Evolutionary conservation across 2,888 invertebrate genomes (phyloP).

Genomic region (Dasysyrphus tricinctus): DNA sequence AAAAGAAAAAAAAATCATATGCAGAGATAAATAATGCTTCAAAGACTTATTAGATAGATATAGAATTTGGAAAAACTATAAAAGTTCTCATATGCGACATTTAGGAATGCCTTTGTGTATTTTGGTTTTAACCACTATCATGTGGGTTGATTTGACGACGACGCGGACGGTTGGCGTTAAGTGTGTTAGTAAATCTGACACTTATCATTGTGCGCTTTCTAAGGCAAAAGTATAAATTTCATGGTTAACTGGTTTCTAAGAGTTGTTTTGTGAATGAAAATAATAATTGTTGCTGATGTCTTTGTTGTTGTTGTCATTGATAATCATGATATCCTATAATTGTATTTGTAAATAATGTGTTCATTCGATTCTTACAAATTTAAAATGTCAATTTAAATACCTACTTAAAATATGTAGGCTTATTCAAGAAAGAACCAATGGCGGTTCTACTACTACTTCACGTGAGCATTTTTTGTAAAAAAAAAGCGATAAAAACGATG

Average conservation of each 20-base stretch:
- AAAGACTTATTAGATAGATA: background rate
- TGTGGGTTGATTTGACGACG: constrained; percentile 35
- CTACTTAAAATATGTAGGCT: background rate
- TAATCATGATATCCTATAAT: background rate
- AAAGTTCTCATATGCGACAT: background rate
- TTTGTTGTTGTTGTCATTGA: background rate
- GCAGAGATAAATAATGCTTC: constrained; percentile 10
- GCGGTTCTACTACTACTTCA: no score
- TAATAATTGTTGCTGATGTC: constrained; percentile 11
- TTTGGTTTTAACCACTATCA: constrained; percentile 13
- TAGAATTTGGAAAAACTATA: background rate
- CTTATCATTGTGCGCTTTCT: constrained; percentile 40
- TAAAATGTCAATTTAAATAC: background rate
- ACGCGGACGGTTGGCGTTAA: constrained; percentile 5
- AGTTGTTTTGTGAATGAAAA: constrained; percentile 65
- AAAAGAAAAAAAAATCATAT: background rate
- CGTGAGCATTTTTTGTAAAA: no score
- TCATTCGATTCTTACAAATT: background rate
- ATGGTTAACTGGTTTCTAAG: constrained; percentile 67
- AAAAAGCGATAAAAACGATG: no score
- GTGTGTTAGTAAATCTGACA: constrained; percentile 32
- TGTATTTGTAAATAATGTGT: constrained; percentile 1
- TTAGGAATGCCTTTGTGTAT: background rate
- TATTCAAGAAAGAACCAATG: background rate
- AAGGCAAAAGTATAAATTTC: constrained; percentile 51